Conservation (phyloP, 2,113 vertebrate species). For the Phoxinus phoxinus region DNA sequence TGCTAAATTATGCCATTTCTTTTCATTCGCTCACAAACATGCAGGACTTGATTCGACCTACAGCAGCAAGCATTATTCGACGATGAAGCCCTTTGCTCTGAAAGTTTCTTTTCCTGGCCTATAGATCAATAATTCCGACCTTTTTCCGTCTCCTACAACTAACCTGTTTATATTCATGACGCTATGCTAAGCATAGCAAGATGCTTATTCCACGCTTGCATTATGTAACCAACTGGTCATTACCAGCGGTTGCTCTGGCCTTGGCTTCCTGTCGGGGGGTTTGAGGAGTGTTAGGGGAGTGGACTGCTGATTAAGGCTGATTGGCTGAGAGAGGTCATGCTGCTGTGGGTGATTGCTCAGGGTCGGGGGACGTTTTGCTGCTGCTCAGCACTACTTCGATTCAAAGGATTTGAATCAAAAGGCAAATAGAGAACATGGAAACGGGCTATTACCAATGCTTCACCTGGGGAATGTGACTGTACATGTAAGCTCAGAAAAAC, state of each 20-base stretch:
- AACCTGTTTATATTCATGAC: conserved; percentile 44
- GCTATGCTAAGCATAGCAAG: conserved; percentile 40
- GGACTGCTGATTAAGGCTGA: conserved; percentile 60
- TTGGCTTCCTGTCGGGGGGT: conserved; percentile 33
- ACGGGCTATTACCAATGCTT: conserved; percentile 41
- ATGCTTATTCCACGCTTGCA: conserved; percentile 33
- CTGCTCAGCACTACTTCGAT: conserved; percentile 38
- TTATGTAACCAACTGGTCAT: conserved; percentile 57
- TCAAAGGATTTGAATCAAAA: conserved; percentile 35
- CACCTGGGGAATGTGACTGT: conserved; percentile 11
- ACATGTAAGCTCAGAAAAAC: conserved; percentile 3
- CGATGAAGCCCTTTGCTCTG: conserved; percentile 31
- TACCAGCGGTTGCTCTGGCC: conserved; percentile 42
- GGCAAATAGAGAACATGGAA: conserved; percentile 46
- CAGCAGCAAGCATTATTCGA: conserved; percentile 18
- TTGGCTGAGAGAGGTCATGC: conserved; percentile 58
- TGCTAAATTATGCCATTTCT: conserved; percentile 35
- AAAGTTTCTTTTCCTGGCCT: conserved; percentile 23
- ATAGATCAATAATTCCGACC: conserved; percentile 32
- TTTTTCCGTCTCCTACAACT: not conserved
- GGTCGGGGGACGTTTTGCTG: conserved; percentile 35
- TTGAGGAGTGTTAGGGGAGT: conserved; percentile 34
- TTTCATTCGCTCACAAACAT: conserved; percentile 22
- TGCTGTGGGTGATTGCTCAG: conserved; percentile 55
- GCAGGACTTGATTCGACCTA: conserved; percentile 14